phyloP scores from a whole-genome alignment of 2,888 invertebrate species.

The Drosophila aldrichi region DNA sequence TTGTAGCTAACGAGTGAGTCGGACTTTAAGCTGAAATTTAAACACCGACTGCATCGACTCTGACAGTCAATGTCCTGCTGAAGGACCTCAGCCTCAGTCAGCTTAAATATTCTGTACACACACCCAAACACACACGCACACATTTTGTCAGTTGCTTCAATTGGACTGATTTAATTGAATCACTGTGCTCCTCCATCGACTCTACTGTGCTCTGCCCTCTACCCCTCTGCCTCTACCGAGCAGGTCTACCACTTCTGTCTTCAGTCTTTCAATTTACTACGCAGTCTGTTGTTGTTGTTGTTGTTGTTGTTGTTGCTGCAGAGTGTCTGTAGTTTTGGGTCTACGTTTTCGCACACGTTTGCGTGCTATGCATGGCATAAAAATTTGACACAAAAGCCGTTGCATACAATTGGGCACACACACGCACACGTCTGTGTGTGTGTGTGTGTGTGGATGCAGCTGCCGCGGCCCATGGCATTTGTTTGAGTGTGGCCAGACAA shows the following conservation, averaged over 20 bases:
- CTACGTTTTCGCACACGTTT: slow-evolving; percentile 74
- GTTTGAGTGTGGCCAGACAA: slow-evolving; percentile 38
- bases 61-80: slow-evolving; percentile 41
- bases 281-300: slow-evolving; percentile 25
- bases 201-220: slow-evolving; percentile 2
- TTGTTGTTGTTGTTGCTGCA: slow-evolving; percentile 24
- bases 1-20: slow-evolving; percentile 31
- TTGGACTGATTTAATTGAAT: slow-evolving; percentile 85
- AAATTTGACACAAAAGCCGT: slow-evolving; percentile 78
- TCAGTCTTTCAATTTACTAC: slow-evolving; percentile 75
- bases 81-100: slow-evolving; percentile 14
- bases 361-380: slow-evolving; percentile 77
- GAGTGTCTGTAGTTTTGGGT: slow-evolving; percentile 66
- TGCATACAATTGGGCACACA: slow-evolving; percentile 69
- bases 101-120: slow-evolving; percentile 81
- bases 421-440: not conserved
- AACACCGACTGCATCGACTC: slow-evolving; percentile 34
- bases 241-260: slow-evolving; percentile 57
- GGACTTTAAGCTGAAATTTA: slow-evolving; percentile 72
- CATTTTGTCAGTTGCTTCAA: slow-evolving; percentile 80
- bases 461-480: slow-evolving; percentile 25
- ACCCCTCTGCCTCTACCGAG: not conserved
- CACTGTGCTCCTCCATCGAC: slow-evolving; percentile 73
- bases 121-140: slow-evolving; percentile 57
- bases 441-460: slow-evolving; percentile 6